A percentile compares a stretch with the other conserved stretches of the same genome.
phyloP scores from a whole-genome alignment of 2,888 invertebrate genomes.

The Dermolepida albohirtum region DNA sequence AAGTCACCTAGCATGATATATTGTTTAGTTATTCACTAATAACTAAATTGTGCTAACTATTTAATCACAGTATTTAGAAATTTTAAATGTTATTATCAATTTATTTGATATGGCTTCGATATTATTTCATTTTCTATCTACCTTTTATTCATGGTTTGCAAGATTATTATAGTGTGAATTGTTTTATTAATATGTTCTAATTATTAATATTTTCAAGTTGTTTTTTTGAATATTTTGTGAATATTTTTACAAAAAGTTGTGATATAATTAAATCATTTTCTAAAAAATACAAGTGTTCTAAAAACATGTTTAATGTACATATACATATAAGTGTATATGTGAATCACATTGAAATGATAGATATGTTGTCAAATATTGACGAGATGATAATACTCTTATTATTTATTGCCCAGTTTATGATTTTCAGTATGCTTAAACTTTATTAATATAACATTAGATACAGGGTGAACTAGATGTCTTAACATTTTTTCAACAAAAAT shows the following conservation, averaged over 20 bases:
- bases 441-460: too few species aligned
- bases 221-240: constrained; percentile 10
- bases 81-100: constrained; percentile 18
- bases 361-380: too few species aligned
- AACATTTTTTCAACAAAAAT: too few species aligned
- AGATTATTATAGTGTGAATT: constrained; percentile 41
- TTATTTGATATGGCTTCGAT: constrained; percentile 33
- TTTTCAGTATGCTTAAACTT: too few species aligned
- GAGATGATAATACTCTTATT: too few species aligned
- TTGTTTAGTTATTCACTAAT: constrained; percentile 41
- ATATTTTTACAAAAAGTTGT: not conserved
- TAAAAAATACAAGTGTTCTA: too few species aligned
- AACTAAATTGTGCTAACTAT: constrained; percentile 34
- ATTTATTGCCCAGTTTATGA: too few species aligned
- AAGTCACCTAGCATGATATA: constrained; percentile 58
- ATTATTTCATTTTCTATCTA: constrained; percentile 11
- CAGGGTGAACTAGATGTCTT: too few species aligned
- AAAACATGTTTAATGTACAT: too few species aligned
- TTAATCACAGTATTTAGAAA: constrained; percentile 26
- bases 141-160: constrained; percentile 57
- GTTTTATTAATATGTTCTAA: constrained; percentile 14
- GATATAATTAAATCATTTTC: not conserved
- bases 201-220: not conserved
- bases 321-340: too few species aligned
- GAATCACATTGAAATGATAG: too few species aligned